Evolutionary conservation across 1,140 invertebrate genomes (phyloP).

Genomic region (Stratiolaelaps scimitus): DNA sequence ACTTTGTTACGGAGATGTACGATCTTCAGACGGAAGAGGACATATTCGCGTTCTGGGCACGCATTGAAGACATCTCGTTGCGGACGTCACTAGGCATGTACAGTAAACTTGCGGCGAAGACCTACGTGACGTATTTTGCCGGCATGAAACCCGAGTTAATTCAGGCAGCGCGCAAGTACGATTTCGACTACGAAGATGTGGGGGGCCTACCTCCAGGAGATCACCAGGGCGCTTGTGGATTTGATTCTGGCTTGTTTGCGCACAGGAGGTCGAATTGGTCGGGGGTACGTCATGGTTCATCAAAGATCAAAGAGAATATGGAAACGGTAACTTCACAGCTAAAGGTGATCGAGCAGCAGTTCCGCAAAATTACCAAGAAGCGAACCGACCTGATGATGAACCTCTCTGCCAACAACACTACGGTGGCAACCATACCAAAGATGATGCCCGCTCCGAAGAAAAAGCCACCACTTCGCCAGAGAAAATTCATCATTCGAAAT

Average conservation of each 20-base stretch:
- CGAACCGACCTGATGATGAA: conserved; percentile 33
- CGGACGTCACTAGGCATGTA: conserved; percentile 52
- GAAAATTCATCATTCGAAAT: conserved; percentile 23
- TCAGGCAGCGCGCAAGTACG: conserved; percentile 40
- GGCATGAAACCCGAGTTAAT: conserved; percentile 46
- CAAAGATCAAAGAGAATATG: conserved; percentile 30
- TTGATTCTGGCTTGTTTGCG: conserved; percentile 55
- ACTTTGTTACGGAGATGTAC: conserved; percentile 48
- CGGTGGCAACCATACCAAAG: neutral
- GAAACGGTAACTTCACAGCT: conserved; percentile 6
- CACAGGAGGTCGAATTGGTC: conserved; percentile 59
- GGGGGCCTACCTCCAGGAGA: conserved; percentile 56
- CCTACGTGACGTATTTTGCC: conserved; percentile 39
- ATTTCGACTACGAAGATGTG: conserved; percentile 46
- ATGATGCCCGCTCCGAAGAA: conserved; percentile 20
- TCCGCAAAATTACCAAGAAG: conserved; percentile 35
- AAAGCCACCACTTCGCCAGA: neutral
- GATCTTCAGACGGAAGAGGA: conserved; percentile 47
- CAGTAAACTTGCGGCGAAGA: conserved; percentile 30
- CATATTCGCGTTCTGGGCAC: conserved; percentile 58
- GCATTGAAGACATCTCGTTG: conserved; percentile 54
- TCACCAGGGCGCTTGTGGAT: conserved; percentile 54
- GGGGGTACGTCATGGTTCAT: conserved; percentile 22
- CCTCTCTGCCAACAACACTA: neutral
- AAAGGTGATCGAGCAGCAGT: conserved; percentile 30